Evolutionary conservation across 2,797 vertebrate species (phyloP), one percentile per base, ranked within the genome.

Genomic region (Pseudochirops cupreus): DNA sequence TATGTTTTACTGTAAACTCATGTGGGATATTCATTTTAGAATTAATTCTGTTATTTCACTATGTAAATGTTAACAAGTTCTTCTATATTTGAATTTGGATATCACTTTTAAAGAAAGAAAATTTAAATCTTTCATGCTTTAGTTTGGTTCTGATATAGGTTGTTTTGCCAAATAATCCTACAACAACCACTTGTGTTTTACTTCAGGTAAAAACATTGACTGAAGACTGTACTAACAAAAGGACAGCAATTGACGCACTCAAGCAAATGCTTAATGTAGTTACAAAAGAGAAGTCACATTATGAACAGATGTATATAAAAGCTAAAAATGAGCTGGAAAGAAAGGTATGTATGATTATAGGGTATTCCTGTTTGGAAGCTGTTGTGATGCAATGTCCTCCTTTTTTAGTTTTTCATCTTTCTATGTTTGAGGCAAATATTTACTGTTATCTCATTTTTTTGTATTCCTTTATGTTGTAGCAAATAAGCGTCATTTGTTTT

Each of bases 151-250:
- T 50, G 91, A 96, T 94, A 92, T 39, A 95, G 95, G 94, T 95
- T 5, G 3, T 46, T 97, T 98, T 57, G 4, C n/a, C 52, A 91
- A 74, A 94, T 55, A 94, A 56, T 89, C 96, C 52, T 24, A 26
- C 39, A 21, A 46, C 39, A 87, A 87, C 39, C 56, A 94, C 94
- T 97, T 96, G 33, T 87, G 46, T 46, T 94, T 97, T 97, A 54
- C 95, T 98, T 74, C 97, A 99, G 99, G 98, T 99, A 74, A 99
- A 99, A 97, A 96, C 98, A 95, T 98, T 99, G 97, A 98, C 99
- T 91, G 99, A 99, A 96, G 99, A 99, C 92, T 99, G 99, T 97
- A 98, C 98, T 12, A 99, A 99, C 97, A 99, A 99, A 98, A 99
- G 99, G 96, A 95, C 98, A 91, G 98, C 99, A 28, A 97, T 99